phyloP scores from a whole-genome alignment of 2,113 vertebrate genomes.

The Aviceda subcristata region DNA sequence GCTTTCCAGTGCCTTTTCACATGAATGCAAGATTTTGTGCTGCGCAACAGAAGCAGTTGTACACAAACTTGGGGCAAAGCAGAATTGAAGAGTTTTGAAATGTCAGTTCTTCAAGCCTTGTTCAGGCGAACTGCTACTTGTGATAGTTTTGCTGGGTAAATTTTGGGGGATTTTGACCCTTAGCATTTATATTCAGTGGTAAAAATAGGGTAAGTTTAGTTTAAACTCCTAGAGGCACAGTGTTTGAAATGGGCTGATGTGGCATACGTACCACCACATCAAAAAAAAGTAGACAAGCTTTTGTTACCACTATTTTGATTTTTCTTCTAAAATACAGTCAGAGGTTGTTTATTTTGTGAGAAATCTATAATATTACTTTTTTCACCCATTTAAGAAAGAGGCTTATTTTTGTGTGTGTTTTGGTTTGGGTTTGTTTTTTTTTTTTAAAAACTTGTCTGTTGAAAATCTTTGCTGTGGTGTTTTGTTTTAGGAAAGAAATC shows the following conservation, averaged over 20 bases:
- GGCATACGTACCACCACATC: accelerated
- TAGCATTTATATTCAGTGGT: background rate
- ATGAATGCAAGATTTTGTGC: background rate
- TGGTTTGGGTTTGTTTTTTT: background rate
- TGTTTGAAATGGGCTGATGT: background rate
- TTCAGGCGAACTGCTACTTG: background rate
- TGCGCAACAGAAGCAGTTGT: background rate
- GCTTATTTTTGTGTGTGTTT: background rate
- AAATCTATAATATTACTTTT: background rate
- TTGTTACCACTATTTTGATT: background rate
- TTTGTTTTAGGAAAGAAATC: background rate
- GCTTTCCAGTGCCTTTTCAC: background rate
- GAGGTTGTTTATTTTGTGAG: background rate
- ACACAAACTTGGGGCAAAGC: background rate
- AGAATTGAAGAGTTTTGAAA: background rate
- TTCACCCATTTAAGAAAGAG: background rate
- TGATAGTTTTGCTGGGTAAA: background rate
- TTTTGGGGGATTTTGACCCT: background rate
- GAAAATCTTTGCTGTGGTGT: background rate
- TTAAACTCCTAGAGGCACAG: background rate
- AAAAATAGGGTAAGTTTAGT: background rate
- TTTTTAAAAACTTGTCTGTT: background rate
- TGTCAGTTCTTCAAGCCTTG: background rate
- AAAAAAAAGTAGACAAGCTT: background rate
- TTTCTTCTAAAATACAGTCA: background rate